phyloP scores from a whole-genome alignment of 2,888 invertebrate genomes.

The Scaptomyza parva region DNA sequence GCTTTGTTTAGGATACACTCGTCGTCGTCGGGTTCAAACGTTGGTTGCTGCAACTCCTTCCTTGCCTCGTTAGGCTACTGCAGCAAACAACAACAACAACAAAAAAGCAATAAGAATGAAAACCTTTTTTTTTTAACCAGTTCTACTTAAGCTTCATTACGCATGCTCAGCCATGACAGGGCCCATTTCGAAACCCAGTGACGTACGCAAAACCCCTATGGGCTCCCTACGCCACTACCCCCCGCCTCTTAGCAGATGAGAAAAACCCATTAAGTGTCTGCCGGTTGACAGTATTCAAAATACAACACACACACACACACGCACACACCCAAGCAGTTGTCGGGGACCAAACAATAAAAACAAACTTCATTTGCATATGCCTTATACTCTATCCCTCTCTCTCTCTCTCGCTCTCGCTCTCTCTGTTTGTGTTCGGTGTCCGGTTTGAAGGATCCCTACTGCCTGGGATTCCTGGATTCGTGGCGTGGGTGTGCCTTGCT shows the following conservation, averaged over 20 bases:
- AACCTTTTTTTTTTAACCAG: slow-evolving; percentile 64
- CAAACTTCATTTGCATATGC: slow-evolving; percentile 73
- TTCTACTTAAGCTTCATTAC: slow-evolving; percentile 78
- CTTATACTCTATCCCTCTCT: slow-evolving; percentile 13
- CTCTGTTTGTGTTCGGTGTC: slow-evolving; percentile 27
- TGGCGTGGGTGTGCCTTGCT: slow-evolving; percentile 69
- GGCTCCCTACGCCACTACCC: too few relatives aligned
- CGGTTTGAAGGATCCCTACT: slow-evolving; percentile 63
- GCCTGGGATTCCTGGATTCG: slow-evolving; percentile 43
- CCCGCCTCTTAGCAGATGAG: slow-evolving; percentile 44
- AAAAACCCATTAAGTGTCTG: slow-evolving; percentile 77
- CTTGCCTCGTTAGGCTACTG: slow-evolving; percentile 45
- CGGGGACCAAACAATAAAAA: slow-evolving; percentile 63
- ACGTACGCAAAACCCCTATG: slow-evolving; percentile 26
- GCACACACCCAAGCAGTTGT: neutral
- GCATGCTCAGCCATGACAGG: slow-evolving; percentile 77
- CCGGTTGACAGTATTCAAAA: slow-evolving; percentile 69
- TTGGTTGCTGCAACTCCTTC: slow-evolving; percentile 22
- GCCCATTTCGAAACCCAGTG: slow-evolving; percentile 50
- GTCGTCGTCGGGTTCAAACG: slow-evolving; percentile 13
- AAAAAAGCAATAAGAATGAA: neutral
- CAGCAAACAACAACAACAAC: slow-evolving; percentile 1
- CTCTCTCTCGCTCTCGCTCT: neutral
- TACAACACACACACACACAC: too few relatives aligned
- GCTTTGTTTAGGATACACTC: slow-evolving; percentile 29